phyloP scores from a whole-genome alignment of 30 jellyfish, hydroid and myxozoan genomes.

The Hydra vulgaris region DNA sequence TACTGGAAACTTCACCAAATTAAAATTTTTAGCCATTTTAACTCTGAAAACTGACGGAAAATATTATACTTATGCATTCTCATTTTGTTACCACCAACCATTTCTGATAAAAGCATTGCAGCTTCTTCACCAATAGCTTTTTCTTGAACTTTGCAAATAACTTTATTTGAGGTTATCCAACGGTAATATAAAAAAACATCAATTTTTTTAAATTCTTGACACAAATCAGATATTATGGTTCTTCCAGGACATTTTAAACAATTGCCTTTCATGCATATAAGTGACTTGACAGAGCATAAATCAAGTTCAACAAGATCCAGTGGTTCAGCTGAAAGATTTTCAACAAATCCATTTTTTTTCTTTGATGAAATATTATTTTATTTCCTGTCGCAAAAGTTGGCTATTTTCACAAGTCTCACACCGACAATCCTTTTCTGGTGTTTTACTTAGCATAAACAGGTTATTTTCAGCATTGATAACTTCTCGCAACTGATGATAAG shows the following conservation, averaged over 20 bases:
- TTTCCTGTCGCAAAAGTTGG: neutral
- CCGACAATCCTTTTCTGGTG: neutral
- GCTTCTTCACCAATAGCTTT: neutral
- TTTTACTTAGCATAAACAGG: neutral
- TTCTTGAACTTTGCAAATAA: neutral
- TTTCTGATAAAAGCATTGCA: neutral
- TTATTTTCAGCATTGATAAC: neutral
- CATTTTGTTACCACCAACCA: too few relatives aligned
- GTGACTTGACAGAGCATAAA: neutral
- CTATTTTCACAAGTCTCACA: neutral
- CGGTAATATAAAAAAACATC: too few relatives aligned
- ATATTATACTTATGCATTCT: neutral
- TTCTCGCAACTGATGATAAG: neutral
- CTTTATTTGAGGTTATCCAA: neutral
- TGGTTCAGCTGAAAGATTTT: neutral
- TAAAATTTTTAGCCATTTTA: neutral
- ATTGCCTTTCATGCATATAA: neutral
- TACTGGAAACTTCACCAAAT: neutral
- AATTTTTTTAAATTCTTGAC: neutral
- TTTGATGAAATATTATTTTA: neutral
- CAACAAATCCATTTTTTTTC: neutral
- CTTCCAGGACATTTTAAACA: neutral
- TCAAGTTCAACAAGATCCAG: neutral
- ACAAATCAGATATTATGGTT: neutral
- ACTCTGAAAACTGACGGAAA: neutral